Conservation (phyloP, 2,888 invertebrate genomes). For the Lasioglossum vierecki region DNA sequence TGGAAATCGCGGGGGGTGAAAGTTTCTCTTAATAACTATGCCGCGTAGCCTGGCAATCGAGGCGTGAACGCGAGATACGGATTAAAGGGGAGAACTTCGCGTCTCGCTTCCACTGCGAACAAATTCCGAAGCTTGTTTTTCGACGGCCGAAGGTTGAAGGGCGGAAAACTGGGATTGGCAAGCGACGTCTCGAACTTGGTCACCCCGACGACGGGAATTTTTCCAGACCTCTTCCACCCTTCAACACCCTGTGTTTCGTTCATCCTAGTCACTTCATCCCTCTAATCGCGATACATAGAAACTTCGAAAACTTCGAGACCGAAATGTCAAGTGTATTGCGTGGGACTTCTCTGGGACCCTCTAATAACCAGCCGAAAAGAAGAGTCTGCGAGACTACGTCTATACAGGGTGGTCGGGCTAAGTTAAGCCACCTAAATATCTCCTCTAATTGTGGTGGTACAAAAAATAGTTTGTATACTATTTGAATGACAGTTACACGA, state of each 20-base stretch:
- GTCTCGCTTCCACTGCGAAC: slow-evolving; percentile 47
- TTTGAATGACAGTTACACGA: too few species aligned
- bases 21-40: slow-evolving; percentile 81
- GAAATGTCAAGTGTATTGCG: background rate
- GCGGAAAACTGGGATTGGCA: slow-evolving; percentile 29
- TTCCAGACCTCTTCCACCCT: slow-evolving; percentile 10
- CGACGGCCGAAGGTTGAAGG: slow-evolving; percentile 43
- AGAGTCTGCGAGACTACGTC: background rate
- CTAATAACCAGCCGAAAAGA: background rate
- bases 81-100: slow-evolving; percentile 77
- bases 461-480: too few species aligned
- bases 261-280: background rate
- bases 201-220: slow-evolving; percentile 26
- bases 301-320: background rate
- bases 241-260: background rate
- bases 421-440: too few species aligned
- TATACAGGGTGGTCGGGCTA: background rate
- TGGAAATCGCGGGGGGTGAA: slow-evolving; percentile 57
- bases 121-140: slow-evolving; percentile 67
- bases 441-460: too few species aligned
- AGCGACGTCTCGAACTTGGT: slow-evolving; percentile 26
- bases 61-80: slow-evolving; percentile 81
- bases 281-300: background rate
- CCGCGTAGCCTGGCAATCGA: slow-evolving; percentile 78
- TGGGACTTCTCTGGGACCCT: background rate